phyloP scores from a whole-genome alignment of 2,113 vertebrate genomes.

The Aspidoscelis tigris region DNA sequence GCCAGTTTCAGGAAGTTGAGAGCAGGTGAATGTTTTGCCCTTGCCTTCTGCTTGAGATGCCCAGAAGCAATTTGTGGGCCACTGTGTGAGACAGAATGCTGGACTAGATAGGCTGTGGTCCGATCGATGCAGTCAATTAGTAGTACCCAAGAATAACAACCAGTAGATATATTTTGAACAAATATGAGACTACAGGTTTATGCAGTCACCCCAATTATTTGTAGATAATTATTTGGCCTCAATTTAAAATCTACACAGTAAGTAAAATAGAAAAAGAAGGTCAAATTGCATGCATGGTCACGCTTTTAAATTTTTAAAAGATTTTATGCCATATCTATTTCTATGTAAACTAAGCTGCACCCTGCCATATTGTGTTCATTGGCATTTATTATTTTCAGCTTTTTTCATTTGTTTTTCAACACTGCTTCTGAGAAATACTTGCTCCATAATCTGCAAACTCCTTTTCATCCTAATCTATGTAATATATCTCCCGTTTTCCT shows the following conservation, averaged over 20 bases:
- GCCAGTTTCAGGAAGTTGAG: no score
- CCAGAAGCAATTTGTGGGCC: no score
- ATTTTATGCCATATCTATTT: slow-evolving; percentile 25
- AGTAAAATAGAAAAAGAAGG: slow-evolving; percentile 8
- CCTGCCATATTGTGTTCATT: not conserved
- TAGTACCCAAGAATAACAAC: not conserved
- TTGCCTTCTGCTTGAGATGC: no score
- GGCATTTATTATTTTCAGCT: not conserved
- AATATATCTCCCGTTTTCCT: not conserved
- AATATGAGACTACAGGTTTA: not conserved
- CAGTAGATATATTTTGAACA: not conserved
- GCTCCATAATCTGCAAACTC: not conserved
- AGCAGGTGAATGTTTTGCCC: no score
- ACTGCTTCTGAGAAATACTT: not conserved
- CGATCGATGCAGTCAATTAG: not conserved
- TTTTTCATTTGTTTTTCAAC: slow-evolving; percentile 6
- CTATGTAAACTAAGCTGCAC: not conserved
- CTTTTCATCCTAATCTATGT: not conserved
- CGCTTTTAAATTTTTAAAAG: slow-evolving; percentile 13
- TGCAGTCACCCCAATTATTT: not conserved
- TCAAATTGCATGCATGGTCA: not conserved
- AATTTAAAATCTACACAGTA: slow-evolving; percentile 1
- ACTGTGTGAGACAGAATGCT: no score
- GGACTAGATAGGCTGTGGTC: no score
- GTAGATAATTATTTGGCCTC: not conserved